These are phyloP conservation scores for Myanophis thanlyinensis DNA, from an alignment of 2,113 vertebrate species.

Conservation along the genomic window DNA sequence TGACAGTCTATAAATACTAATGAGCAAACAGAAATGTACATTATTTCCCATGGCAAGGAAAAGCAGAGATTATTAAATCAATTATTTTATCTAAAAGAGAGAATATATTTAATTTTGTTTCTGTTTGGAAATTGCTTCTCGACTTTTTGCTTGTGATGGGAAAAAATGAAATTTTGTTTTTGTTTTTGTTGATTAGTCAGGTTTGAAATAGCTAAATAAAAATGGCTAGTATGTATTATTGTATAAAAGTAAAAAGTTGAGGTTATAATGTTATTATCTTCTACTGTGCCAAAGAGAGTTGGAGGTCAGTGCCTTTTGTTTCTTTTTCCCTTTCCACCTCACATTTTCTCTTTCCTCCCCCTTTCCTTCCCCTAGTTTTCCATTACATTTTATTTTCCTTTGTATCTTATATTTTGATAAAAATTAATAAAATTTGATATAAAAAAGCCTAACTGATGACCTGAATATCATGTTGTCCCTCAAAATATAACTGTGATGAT, in stretches of 20 bases:
- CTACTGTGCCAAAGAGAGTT: neutral
- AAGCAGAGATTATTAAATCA: neutral
- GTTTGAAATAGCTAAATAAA: neutral
- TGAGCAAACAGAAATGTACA: too few species aligned
- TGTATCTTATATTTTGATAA: neutral
- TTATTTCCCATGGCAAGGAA: neutral
- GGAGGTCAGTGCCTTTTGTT: neutral
- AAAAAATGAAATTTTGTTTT: neutral
- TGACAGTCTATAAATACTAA: too few species aligned
- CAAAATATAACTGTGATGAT: neutral
- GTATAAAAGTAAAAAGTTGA: neutral
- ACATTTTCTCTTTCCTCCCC: neutral
- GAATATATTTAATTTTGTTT: neutral
- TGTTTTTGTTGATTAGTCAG: neutral
- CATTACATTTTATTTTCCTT: neutral
- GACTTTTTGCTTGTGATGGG: neutral
- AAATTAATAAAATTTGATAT: neutral
- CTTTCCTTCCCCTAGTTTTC: neutral
- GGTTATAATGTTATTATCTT: neutral
- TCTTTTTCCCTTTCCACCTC: neutral
- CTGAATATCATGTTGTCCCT: neutral
- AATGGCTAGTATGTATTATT: neutral
- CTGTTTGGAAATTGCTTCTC: neutral
- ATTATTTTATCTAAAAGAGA: neutral
- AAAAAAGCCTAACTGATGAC: neutral